A percentile compares a stretch with the other conserved stretches of the same genome.
Evolutionary conservation across 1,140 invertebrate species (phyloP).

Genomic region (Pentalonia nigronervosa): DNA sequence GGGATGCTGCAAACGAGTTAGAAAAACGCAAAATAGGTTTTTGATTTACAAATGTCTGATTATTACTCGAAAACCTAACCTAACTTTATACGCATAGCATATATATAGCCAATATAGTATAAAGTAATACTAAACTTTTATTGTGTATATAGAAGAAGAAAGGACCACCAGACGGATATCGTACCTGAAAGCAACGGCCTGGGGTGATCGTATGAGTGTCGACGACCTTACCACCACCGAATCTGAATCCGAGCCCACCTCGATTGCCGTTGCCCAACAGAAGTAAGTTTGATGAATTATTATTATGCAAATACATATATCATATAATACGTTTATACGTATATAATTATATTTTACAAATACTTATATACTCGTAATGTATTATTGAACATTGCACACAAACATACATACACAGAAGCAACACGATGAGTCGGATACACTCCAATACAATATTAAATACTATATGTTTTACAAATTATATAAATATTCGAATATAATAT

Average conservation of each 20-base stretch:
- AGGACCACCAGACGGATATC: slow-evolving; percentile 85
- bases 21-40: not conserved
- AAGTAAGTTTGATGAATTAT: slow-evolving; percentile 30
- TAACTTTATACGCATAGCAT: not conserved
- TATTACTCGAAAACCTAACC: not conserved
- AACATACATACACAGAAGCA: not conserved
- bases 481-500: not conserved
- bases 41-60: not conserved
- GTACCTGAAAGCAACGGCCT: slow-evolving; percentile 87
- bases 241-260: slow-evolving; percentile 66
- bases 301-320: not conserved
- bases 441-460: not conserved
- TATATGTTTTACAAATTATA: not conserved
- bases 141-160: slow-evolving; percentile 74
- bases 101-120: not conserved
- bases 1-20: not conserved
- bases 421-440: not conserved
- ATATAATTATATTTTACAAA: not conserved
- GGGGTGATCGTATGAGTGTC: slow-evolving; percentile 66
- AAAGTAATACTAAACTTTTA: not conserved
- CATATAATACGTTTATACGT: not conserved
- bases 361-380: not conserved
- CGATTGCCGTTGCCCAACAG: not conserved
- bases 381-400: not conserved
- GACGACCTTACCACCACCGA: slow-evolving; percentile 72